Percentiles rank a stretch among this genome's conserved stretches.
Evolutionary conservation across 35 echinoderm and acorn worm genomes (phyloP).

Genomic region (Eucidaris tribuloides): DNA sequence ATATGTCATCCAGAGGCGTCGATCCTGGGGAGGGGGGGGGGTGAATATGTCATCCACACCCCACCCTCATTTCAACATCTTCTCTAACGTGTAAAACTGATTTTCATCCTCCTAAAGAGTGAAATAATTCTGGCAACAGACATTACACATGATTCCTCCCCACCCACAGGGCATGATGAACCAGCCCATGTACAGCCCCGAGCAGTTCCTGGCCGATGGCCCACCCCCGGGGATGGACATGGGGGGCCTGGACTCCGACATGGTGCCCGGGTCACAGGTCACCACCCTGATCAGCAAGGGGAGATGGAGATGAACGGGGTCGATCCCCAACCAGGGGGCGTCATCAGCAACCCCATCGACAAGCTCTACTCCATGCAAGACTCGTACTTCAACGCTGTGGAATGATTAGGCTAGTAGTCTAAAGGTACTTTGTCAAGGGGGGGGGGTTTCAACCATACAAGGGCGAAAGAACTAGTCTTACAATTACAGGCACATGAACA

Average conservation of each 20-base stretch:
- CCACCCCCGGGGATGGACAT: conserved; percentile 64
- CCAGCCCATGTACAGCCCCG: conserved; percentile 76
- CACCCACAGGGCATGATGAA: conserved; percentile 42
- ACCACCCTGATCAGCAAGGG: conserved; percentile 46
- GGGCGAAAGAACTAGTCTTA: too few relatives aligned
- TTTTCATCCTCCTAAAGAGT: too few relatives aligned
- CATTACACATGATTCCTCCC: too few relatives aligned
- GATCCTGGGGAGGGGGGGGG: too few relatives aligned
- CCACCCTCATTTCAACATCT: too few relatives aligned
- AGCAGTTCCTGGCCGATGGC: conserved; percentile 75
- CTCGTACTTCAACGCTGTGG: conserved; percentile 85
- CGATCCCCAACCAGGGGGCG: conserved; percentile 28
- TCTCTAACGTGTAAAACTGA: too few relatives aligned
- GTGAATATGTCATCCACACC: conserved; percentile 29
- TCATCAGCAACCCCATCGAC: conserved; percentile 93
- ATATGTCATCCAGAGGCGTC: too few relatives aligned
- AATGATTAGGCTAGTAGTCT: too few relatives aligned
- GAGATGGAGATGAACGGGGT: conserved; percentile 62
- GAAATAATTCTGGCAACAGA: too few relatives aligned
- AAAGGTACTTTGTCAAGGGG: too few relatives aligned
- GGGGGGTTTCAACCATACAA: too few relatives aligned
- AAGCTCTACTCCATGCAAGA: conserved; percentile 99
- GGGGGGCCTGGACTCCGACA: conserved; percentile 44
- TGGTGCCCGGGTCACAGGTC: conserved; percentile 57
- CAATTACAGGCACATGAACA: too few relatives aligned